These are phyloP conservation scores for Daphoenositta chrysoptera DNA, from an alignment of 2,113 vertebrate genomes.

Conservation along the genomic window DNA sequence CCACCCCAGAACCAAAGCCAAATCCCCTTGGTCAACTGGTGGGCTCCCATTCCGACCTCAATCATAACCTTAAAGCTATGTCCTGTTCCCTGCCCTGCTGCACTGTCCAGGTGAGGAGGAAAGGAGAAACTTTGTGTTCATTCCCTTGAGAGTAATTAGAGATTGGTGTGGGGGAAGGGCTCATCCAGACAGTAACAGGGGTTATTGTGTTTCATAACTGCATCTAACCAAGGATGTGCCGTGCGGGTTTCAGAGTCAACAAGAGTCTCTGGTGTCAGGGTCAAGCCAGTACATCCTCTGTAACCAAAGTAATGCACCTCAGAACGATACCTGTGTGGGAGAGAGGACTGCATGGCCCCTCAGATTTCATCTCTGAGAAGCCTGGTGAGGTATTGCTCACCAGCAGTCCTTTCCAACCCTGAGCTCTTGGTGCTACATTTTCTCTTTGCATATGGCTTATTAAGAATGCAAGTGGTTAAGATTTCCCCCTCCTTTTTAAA, in stretches of 20 bases:
- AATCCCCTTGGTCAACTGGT: background rate
- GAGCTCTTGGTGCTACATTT: background rate
- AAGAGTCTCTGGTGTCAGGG: background rate
- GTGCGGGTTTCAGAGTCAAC: background rate
- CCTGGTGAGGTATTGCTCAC: background rate
- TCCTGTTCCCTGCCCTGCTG: background rate
- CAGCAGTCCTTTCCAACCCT: background rate
- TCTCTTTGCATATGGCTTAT: background rate
- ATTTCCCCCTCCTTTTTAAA: background rate
- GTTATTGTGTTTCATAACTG: slow-evolving; percentile 34
- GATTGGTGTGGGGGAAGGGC: background rate
- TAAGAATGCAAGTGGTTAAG: background rate
- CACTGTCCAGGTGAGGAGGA: background rate
- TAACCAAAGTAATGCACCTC: background rate
- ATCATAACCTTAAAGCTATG: background rate
- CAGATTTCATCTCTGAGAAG: background rate
- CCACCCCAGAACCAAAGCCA: fast-evolving
- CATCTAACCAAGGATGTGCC: background rate
- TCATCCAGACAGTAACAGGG: background rate
- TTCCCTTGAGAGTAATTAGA: background rate
- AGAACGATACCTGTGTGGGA: background rate
- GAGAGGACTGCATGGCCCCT: background rate
- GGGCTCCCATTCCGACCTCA: background rate
- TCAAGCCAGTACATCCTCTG: background rate
- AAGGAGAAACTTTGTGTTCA: background rate